Evolutionary conservation across 2,797 vertebrate genomes (phyloP).

Genomic region (Monodelphis domestica): DNA sequence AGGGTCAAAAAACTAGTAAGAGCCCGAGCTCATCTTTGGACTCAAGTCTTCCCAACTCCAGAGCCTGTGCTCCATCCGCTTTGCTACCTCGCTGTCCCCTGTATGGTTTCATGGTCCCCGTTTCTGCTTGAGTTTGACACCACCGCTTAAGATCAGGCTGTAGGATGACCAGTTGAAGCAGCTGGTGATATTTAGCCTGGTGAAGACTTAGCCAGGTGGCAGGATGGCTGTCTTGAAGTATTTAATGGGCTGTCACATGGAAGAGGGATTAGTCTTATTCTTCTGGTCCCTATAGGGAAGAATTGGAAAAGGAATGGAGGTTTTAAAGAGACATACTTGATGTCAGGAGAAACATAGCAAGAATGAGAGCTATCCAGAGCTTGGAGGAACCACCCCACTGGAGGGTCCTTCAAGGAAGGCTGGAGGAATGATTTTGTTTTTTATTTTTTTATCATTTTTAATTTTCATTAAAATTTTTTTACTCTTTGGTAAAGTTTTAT

Average conservation of each 20-base stretch:
- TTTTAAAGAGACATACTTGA: background rate
- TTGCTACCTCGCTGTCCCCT: too few species aligned
- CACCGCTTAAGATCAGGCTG: background rate
- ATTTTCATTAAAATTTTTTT: too few species aligned
- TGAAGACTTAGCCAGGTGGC: background rate
- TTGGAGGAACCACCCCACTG: background rate
- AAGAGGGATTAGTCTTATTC: background rate
- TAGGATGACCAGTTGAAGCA: background rate
- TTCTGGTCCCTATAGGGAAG: background rate
- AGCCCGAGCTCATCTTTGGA: too few species aligned
- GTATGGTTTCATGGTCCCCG: background rate
- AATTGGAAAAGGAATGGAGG: background rate
- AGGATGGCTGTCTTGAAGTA: background rate
- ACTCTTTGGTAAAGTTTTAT: too few species aligned
- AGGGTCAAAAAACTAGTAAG: too few species aligned
- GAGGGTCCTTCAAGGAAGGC: background rate
- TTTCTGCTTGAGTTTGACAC: background rate
- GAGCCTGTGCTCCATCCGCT: too few species aligned
- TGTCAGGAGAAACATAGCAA: background rate
- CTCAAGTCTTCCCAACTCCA: too few species aligned
- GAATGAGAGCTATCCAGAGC: background rate
- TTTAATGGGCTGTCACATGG: background rate
- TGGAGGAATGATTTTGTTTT: background rate
- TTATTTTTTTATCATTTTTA: too few species aligned
- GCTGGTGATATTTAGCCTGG: background rate